Evolutionary conservation across 2,113 vertebrate species (phyloP), one percentile per base, ranked within the genome.

Genomic region (Sisor rabdophorus): DNA sequence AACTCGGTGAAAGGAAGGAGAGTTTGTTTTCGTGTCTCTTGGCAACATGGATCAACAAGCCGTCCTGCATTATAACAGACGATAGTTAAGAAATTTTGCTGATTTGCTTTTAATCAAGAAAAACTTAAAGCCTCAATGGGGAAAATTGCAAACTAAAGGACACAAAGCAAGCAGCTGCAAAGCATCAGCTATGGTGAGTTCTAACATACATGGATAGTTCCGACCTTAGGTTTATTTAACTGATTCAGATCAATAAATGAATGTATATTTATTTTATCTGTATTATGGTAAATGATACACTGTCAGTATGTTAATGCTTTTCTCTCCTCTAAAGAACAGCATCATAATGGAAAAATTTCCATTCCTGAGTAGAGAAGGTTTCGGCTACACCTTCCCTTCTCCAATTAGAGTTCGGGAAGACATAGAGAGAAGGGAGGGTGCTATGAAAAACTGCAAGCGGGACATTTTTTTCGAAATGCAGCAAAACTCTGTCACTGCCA

Each of bases 21-120:
- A 65, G 55, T n/a, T 32, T 47, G 1, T 61, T 48, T 11, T 16
- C 17, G 30, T 67, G 88, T 91, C 80, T 80, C 89, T 76, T 84
- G 59, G 88, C 86, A 88, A 91, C 91, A 50, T 3, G 48, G 47
- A 75, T 75, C 83, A 90, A 87, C 87, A 40, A 50, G 73, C n/a
- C 69, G 15, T 10, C 5, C 16, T 17, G n/a, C 6, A 16, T 9
- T 44, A n/a, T 44, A 44, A 67, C 16, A 28, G 7, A 50, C 19
- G 5, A n/a, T n/a, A 6, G 28, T n/a, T 17, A 30, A 20, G 22
- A 1, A 1, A 2, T 24, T 12, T 36, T 12, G 53, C 20, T 47
- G 9, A 17, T 9, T 53, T 28, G 8, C 12, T 52, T 12, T 50
- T 19, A 36, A 48, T 26, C 30, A 10, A 7, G 5, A 9, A 63